Base-by-base conservation (phyloP, 2,888 invertebrate genomes). In the Uropetala carovei region DNA sequence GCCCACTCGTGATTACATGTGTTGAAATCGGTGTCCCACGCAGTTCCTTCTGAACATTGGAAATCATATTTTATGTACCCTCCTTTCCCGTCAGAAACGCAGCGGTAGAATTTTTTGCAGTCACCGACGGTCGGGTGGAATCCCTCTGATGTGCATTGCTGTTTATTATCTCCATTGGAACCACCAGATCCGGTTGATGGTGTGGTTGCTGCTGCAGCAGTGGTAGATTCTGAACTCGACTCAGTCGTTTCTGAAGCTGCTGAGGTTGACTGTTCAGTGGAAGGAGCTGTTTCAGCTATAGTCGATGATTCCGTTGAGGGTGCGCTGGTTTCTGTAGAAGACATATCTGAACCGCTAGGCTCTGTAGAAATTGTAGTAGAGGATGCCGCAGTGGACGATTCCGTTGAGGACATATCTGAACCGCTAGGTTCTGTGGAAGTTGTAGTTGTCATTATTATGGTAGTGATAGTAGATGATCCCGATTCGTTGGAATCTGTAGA, bases 1-100 rank as follows among this genome's bases (percentile, higher is more conserved):
- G 96, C 96, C 96, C 96, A 96, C 68, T 96, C 96, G 94, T 98
- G 96, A 94, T 98, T 98, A 94, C 98, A 98, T 91, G 97, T 96
- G 94, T 96, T 95, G 92, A 96, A 95, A 92, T 96, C 95, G 92
- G 96, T 96, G 95, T 97, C 97, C 98, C 98, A 98, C 60, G 97
- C 97, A 7, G 98, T 98, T 91, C 97, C 97, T 92, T 97, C 96
- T 7, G 97, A 97, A 94, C 98, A 98, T 18, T 95, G 95, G 94
- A 97, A 98, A 93, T 97, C 97, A 94, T 97, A 97, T 95, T 96
- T 96, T 91, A 95, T 96, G 94, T 95, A 97, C 0, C 94, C 94
- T 5, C 95, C 95, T 57, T 96, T 95, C 0, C 96, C 96, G 94
- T 96, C 96, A 92, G 96, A 95, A 56, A 93, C 93, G 91, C 93